These are phyloP conservation scores for Drosophila bocqueti DNA, from an alignment of 1,140 invertebrate species.

Conservation along the genomic window DNA sequence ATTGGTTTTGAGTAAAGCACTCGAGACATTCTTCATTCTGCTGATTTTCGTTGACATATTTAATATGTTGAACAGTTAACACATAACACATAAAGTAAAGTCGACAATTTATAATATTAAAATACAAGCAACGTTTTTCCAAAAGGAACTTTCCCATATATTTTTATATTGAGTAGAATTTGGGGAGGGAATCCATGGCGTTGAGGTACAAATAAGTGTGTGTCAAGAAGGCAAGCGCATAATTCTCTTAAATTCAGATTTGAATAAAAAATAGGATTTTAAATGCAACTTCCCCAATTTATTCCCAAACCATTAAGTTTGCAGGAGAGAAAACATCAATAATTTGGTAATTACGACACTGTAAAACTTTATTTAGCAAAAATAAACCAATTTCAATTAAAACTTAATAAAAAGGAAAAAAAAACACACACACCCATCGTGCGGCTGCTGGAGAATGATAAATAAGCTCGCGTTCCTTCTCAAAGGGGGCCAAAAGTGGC, in stretches of 20 bases:
- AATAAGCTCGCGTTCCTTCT: constrained; percentile 1
- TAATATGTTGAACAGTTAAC: neutral
- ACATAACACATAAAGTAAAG: neutral
- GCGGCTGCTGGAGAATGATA: constrained; percentile 10
- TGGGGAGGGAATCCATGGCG: no score
- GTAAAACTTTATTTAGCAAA: constrained; percentile 39
- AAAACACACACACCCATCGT: constrained; percentile 10
- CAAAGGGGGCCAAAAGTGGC: constrained; percentile 24
- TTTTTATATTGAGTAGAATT: neutral
- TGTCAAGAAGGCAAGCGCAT: no score
- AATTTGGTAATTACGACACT: neutral
- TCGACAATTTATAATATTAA: neutral
- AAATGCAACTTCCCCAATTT: no score
- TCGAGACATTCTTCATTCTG: neutral
- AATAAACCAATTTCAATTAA: constrained; percentile 18
- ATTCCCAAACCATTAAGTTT: neutral
- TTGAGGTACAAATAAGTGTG: no score
- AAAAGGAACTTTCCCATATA: neutral
- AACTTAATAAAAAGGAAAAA: neutral
- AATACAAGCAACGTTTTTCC: neutral
- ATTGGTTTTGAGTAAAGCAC: neutral
- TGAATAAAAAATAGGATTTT: no score
- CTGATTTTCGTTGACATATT: neutral
- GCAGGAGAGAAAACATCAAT: no score
- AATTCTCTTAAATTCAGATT: neutral